Percentiles rank a stretch among this genome's conserved stretches.
Evolutionary conservation across 2,797 vertebrate genomes (phyloP).

Genomic region (Mastacembelus armatus): DNA sequence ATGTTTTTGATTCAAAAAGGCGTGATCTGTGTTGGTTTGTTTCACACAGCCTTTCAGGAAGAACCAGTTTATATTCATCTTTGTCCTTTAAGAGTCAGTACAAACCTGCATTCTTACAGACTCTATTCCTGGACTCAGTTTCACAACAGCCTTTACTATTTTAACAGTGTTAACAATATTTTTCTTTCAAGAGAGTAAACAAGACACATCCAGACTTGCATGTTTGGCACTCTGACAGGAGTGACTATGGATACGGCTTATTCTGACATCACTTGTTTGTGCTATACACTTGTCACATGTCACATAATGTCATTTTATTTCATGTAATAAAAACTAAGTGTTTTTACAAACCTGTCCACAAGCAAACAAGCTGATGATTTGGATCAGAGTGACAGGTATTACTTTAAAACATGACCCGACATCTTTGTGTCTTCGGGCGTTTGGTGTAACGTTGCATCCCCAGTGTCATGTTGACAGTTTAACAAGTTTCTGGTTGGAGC

Average conservation of each 20-base stretch:
- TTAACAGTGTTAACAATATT: not conserved
- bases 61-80: not conserved
- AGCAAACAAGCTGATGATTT: not conserved
- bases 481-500: constrained; percentile 9
- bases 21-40: not conserved
- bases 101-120: not conserved
- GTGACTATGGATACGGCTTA: not conserved
- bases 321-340: not conserved
- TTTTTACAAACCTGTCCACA: not conserved
- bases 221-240: not conserved
- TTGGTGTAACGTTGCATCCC: constrained; percentile 8
- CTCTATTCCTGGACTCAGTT: not conserved
- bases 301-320: not conserved
- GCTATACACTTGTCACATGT: not conserved
- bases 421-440: not conserved
- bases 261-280: not conserved
- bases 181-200: not conserved
- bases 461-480: constrained; percentile 5
- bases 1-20: not conserved
- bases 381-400: constrained; percentile 8
- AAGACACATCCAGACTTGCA: not conserved
- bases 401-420: not conserved
- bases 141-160: not conserved
- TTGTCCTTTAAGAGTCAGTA: not conserved
- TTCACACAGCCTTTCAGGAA: not conserved